These are phyloP conservation scores for Harpegnathos saltator DNA, from an alignment of 1,140 invertebrate species.

Conservation along the genomic window DNA sequence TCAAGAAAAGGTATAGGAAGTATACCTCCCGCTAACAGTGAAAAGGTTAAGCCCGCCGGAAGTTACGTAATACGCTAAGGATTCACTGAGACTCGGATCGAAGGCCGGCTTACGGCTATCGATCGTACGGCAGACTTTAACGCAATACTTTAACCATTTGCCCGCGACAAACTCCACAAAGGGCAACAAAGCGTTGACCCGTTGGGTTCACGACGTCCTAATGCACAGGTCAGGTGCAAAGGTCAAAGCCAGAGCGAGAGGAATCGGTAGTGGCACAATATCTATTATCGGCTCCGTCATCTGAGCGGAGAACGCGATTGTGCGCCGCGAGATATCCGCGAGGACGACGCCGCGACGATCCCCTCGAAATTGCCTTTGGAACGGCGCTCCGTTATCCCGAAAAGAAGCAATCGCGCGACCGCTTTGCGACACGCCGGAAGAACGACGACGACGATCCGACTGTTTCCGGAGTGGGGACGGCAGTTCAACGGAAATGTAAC, in stretches of 20 bases:
- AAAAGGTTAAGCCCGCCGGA: not conserved
- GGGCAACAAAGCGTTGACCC: slow-evolving; percentile 18
- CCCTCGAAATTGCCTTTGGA: slow-evolving; percentile 60
- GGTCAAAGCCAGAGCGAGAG: slow-evolving; percentile 38
- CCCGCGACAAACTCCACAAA: slow-evolving; percentile 36
- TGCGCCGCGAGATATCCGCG: slow-evolving; percentile 47
- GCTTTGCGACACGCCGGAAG: not conserved
- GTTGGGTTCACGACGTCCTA: slow-evolving; percentile 35
- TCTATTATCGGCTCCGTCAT: slow-evolving; percentile 68
- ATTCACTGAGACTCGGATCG: slow-evolving; percentile 4
- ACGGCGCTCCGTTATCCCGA: slow-evolving; percentile 11
- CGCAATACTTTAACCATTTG: slow-evolving; percentile 39
- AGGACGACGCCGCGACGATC: slow-evolving; percentile 21
- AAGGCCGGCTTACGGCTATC: slow-evolving; percentile 1
- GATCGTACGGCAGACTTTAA: not conserved
- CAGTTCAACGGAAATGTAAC: slow-evolving; percentile 10
- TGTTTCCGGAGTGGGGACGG: slow-evolving; percentile 17
- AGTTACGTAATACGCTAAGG: slow-evolving; percentile 29
- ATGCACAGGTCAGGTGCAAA: slow-evolving; percentile 40
- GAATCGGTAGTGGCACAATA: slow-evolving; percentile 56
- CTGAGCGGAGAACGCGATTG: slow-evolving; percentile 69
- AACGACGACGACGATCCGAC: not conserved
- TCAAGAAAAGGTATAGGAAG: no score
- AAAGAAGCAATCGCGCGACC: slow-evolving; percentile 14
- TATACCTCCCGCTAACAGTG: no score